Conservation (phyloP, 2,113 vertebrate genomes). For the Gavia stellata region DNA sequence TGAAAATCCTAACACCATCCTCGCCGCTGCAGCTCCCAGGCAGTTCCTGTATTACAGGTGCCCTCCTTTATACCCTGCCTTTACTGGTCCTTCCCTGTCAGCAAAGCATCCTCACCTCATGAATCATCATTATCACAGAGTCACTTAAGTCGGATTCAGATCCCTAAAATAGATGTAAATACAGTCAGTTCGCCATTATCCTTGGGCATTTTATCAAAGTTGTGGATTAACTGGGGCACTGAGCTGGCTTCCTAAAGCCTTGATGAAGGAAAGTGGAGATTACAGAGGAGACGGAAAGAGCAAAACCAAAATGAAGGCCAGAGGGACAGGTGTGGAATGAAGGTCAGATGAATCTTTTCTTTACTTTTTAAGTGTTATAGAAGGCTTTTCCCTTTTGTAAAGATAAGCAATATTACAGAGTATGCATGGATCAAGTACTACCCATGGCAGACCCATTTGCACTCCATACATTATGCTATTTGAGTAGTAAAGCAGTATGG, state of each 20-base stretch:
- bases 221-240: conserved; percentile 25
- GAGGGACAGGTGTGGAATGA: not conserved
- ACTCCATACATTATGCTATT: not conserved
- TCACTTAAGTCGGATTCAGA: conserved; percentile 29
- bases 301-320: not conserved
- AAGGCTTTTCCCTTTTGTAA: not conserved
- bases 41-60: not conserved
- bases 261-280: not conserved
- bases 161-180: conserved; percentile 44
- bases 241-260: conserved; percentile 27
- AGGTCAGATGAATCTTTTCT: not conserved
- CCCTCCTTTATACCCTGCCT: not conserved
- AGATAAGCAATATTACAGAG: not conserved
- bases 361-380: not conserved
- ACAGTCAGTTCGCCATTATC: not conserved
- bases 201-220: conserved; percentile 35
- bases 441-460: not conserved
- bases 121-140: conserved; percentile 6
- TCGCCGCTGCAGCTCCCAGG: not conserved
- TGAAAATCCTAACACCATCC: not conserved
- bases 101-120: not conserved
- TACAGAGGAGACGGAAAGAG: not conserved
- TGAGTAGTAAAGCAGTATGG: not conserved
- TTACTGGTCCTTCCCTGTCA: not conserved
- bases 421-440: not conserved